These are phyloP conservation scores for Vulpes ferrilata DNA, from an alignment of 2,113 vertebrate species.

Conservation along the genomic window DNA sequence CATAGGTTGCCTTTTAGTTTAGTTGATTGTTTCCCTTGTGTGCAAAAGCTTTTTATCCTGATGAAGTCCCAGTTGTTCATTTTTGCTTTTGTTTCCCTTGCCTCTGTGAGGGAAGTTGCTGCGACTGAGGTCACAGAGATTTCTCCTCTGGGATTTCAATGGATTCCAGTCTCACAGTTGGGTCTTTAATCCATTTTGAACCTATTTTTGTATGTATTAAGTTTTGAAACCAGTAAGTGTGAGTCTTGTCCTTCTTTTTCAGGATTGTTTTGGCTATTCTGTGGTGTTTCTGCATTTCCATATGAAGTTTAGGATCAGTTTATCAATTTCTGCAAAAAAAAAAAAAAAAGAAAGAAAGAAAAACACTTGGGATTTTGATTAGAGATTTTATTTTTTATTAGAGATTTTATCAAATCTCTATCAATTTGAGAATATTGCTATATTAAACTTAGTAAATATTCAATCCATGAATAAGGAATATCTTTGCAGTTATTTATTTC, in stretches of 20 bases:
- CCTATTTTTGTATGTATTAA: neutral
- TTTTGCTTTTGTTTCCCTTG: neutral
- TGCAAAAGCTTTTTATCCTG: neutral
- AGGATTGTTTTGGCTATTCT: neutral
- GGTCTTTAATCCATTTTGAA: neutral
- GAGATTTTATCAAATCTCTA: neutral
- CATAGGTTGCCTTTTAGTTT: neutral
- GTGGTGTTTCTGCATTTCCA: neutral
- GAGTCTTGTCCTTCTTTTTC: neutral
- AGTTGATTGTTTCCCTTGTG: neutral
- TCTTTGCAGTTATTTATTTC: neutral
- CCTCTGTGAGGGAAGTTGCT: neutral
- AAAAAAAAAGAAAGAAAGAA: neutral
- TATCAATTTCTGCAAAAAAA: neutral
- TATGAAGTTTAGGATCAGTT: neutral
- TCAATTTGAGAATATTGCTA: neutral
- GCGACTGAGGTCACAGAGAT: neutral
- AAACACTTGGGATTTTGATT: neutral
- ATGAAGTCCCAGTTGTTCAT: neutral
- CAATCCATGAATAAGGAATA: neutral
- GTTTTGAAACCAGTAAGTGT: neutral
- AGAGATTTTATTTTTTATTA: neutral
- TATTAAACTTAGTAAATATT: neutral
- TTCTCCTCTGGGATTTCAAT: neutral
- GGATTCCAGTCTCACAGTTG: neutral